Conservation (phyloP, 2,888 invertebrate genomes). For the Desoria tigrina region DNA sequence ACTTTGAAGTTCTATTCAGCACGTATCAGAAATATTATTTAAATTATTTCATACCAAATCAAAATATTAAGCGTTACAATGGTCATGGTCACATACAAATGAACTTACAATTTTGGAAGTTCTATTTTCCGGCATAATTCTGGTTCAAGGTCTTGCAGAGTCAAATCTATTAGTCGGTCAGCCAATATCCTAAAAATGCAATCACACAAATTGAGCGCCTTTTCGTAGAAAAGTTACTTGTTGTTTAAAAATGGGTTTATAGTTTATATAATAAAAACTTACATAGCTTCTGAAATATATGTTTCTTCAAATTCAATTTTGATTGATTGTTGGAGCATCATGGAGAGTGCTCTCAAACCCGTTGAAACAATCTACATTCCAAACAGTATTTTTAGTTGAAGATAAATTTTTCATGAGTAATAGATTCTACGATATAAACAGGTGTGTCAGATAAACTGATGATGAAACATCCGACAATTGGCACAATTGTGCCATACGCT, state of each 20-base stretch:
- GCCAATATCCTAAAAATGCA: constrained; percentile 25
- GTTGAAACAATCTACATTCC: constrained; percentile 49
- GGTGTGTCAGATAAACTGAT: too few relatives aligned
- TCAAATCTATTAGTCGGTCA: constrained; percentile 39
- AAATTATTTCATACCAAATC: too few relatives aligned
- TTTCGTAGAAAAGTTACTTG: too few relatives aligned
- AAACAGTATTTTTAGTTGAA: not conserved
- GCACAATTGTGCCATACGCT: not conserved
- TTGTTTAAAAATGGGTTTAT: too few relatives aligned
- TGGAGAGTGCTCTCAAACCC: constrained; percentile 49
- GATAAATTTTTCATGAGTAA: not conserved
- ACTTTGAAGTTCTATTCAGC: constrained; percentile 45
- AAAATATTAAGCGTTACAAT: constrained; percentile 5
- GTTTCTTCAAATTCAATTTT: constrained; percentile 35
- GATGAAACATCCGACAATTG: not conserved
- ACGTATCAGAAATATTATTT: not conserved
- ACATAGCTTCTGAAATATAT: constrained; percentile 33
- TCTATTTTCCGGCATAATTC: constrained; percentile 38
- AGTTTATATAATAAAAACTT: too few relatives aligned
- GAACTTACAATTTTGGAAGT: constrained; percentile 42
- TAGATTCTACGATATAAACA: too few relatives aligned
- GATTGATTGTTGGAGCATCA: constrained; percentile 49
- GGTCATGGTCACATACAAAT: not conserved
- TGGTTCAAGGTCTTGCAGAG: constrained; percentile 44
- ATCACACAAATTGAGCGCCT: too few relatives aligned